phyloP scores from a whole-genome alignment of 2,113 vertebrate genomes.

The Pipra filicauda region DNA sequence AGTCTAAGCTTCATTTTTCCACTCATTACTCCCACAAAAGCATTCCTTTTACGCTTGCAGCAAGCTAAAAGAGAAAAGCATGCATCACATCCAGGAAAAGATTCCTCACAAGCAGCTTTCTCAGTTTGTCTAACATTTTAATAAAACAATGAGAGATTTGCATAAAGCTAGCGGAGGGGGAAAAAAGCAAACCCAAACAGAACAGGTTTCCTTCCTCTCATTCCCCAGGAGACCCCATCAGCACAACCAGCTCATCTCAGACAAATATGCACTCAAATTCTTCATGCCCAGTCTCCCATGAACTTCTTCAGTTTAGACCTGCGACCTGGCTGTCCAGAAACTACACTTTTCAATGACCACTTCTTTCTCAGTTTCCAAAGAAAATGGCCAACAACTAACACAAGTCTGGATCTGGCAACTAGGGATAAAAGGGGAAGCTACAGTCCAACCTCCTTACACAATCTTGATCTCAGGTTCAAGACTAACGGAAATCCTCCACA shows the following conservation, averaged over 20 bases:
- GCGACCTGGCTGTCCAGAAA: not conserved
- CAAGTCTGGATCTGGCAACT: not conserved
- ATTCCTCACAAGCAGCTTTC: not conserved
- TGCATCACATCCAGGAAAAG: not conserved
- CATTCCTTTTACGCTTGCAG: constrained; percentile 1
- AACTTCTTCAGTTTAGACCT: not conserved
- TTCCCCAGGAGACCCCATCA: not conserved
- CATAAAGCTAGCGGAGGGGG: not conserved
- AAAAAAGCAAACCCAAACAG: not conserved
- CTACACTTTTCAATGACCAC: not conserved
- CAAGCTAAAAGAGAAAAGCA: constrained; percentile 13
- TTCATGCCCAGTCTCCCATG: not conserved
- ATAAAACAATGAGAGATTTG: constrained; percentile 41
- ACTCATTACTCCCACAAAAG: constrained; percentile 30
- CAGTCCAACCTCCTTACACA: not conserved
- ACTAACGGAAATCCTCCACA: not conserved
- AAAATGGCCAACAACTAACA: not conserved
- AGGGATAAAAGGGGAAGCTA: not conserved
- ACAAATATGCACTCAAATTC: not conserved
- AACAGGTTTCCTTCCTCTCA: constrained; percentile 44
- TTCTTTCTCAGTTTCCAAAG: not conserved
- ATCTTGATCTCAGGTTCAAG: not conserved
- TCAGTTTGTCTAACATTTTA: constrained; percentile 26
- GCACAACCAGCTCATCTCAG: not conserved
- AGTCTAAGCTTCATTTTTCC: not conserved